A percentile compares a stretch with the other conserved stretches of the same genome.
Evolutionary conservation across 1,140 invertebrate genomes (phyloP).

Genomic region (Calycopis cecrops): DNA sequence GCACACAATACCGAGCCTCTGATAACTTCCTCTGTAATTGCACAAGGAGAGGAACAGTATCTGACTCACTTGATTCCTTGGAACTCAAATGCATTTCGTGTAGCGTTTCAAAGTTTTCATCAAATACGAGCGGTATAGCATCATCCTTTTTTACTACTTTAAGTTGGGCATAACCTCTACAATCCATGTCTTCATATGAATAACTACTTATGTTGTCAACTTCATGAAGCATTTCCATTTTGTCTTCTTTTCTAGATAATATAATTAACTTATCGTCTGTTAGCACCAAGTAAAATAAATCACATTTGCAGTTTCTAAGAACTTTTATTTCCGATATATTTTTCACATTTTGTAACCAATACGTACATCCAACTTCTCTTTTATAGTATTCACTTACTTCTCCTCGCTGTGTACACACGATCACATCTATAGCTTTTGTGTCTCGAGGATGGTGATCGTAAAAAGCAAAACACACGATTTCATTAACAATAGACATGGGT

Average conservation of each 20-base stretch:
- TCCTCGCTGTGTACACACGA: conserved; percentile 39
- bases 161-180: conserved; percentile 37
- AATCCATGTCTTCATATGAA: conserved; percentile 36
- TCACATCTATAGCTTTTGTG: conserved; percentile 39
- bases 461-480: conserved; percentile 41
- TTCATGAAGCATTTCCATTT: conserved; percentile 28
- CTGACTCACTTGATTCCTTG: conserved; percentile 21
- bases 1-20: conserved; percentile 43
- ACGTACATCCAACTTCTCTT: conserved; percentile 34
- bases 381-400: conserved; percentile 48
- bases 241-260: conserved; percentile 35
- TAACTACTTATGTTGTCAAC: conserved; percentile 40
- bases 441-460: conserved; percentile 55
- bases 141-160: conserved; percentile 41
- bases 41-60: conserved; percentile 32
- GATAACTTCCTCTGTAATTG: conserved; percentile 42
- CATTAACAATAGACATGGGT: conserved; percentile 23
- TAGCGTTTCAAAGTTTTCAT: conserved; percentile 43
- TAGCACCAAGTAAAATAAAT: conserved; percentile 49
- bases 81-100: conserved; percentile 19
- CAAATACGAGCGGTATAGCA: conserved; percentile 43
- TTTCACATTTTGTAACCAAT: conserved; percentile 27
- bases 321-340: conserved; percentile 34
- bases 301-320: conserved; percentile 41
- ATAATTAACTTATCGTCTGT: conserved; percentile 38